phyloP scores from a whole-genome alignment of 1,140 invertebrate genomes.

The Heliconius nattereri region DNA sequence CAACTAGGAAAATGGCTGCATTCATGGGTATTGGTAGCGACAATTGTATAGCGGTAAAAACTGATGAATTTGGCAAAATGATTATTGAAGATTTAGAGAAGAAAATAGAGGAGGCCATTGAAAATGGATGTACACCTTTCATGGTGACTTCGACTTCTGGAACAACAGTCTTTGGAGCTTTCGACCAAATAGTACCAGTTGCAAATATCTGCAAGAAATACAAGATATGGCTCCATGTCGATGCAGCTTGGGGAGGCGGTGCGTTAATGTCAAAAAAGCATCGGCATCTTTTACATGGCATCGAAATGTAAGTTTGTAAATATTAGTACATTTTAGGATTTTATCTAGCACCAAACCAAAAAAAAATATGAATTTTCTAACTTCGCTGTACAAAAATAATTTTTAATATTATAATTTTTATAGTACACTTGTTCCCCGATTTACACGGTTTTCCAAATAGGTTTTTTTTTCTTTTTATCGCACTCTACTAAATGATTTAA shows the following conservation, averaged over 20 bases:
- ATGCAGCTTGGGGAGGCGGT: constrained; percentile 96
- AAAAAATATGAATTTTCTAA: too few species aligned
- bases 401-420: too few species aligned
- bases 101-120: constrained; percentile 85
- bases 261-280: constrained; percentile 92
- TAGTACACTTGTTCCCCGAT: too few species aligned
- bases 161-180: constrained; percentile 92
- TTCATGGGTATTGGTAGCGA: constrained; percentile 89
- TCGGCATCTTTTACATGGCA: constrained; percentile 88
- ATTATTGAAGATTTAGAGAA: constrained; percentile 85
- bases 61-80: constrained; percentile 91
- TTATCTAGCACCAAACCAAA: too few species aligned
- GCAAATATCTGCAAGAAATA: constrained; percentile 91
- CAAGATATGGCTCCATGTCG: constrained; percentile 96
- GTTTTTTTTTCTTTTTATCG: too few species aligned
- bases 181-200: constrained; percentile 92
- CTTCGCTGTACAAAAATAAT: too few species aligned
- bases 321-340: neutral
- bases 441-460: too few species aligned
- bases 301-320: constrained; percentile 83
- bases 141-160: constrained; percentile 96
- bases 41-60: constrained; percentile 88
- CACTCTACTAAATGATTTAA: too few species aligned
- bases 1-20: constrained; percentile 92
- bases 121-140: constrained; percentile 88